These are phyloP conservation scores for Enteromius viviparus DNA, from an alignment of 2,797 vertebrate species.

Conservation along the genomic window DNA sequence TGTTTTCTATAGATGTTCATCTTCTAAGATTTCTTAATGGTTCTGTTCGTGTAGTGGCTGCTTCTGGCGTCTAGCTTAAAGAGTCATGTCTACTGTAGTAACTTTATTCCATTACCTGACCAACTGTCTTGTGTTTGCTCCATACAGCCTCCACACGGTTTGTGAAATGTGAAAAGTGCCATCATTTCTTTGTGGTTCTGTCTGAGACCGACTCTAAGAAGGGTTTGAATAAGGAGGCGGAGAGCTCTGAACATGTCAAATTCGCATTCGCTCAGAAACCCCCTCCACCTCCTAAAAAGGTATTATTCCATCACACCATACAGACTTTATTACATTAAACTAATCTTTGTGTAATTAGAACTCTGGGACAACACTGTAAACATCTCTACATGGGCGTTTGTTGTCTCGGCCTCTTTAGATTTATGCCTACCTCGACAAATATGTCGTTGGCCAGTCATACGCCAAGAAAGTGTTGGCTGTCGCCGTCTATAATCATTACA, in stretches of 20 bases:
- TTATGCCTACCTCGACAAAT: constrained; percentile 97
- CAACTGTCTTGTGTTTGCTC: not conserved
- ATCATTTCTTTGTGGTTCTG: constrained; percentile 97
- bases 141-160: constrained; percentile 92
- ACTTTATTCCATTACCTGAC: not conserved
- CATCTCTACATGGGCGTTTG: not conserved
- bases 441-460: constrained; percentile 95
- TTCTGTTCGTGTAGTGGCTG: not conserved
- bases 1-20: not conserved
- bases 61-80: not conserved
- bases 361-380: not conserved
- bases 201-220: constrained; percentile 98
- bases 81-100: not conserved
- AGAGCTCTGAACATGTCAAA: constrained; percentile 94
- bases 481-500: constrained; percentile 99
- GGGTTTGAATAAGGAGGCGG: constrained; percentile 91
- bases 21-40: not conserved
- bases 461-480: constrained; percentile 98
- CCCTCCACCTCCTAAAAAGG: constrained; percentile 97
- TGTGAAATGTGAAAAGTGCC: constrained; percentile 99
- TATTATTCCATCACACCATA: constrained; percentile 58
- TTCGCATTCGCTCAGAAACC: constrained; percentile 96
- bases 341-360: not conserved
- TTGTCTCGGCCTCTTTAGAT: constrained; percentile 80
- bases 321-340: not conserved